These are phyloP conservation scores for Tachystola acroxantha DNA, from an alignment of 2,888 invertebrate species.

Conservation along the genomic window DNA sequence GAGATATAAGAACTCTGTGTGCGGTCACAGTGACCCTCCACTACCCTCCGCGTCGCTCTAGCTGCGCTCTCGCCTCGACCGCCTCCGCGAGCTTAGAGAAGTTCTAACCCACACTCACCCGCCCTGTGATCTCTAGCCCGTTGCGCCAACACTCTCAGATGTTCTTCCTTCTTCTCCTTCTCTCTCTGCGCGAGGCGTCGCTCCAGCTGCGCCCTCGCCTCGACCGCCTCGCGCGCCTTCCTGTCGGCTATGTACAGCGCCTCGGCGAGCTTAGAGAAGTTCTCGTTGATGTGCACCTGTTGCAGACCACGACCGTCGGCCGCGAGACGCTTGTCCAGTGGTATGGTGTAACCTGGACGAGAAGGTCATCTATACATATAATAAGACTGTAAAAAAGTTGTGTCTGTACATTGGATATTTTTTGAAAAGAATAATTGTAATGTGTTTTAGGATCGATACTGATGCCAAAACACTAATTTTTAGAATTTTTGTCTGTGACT, in stretches of 20 bases:
- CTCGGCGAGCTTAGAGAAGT: slow-evolving; percentile 98
- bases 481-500: too few species aligned
- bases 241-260: slow-evolving; percentile 97
- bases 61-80: slow-evolving; percentile 96
- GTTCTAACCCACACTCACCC: slow-evolving; percentile 89
- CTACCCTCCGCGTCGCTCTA: slow-evolving; percentile 97
- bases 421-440: too few species aligned
- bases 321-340: slow-evolving; percentile 97
- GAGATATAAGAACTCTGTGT: too few species aligned
- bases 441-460: too few species aligned
- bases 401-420: too few species aligned
- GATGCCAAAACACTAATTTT: too few species aligned
- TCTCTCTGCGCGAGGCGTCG: slow-evolving; percentile 98
- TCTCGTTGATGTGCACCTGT: slow-evolving; percentile 98
- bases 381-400: too few species aligned
- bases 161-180: slow-evolving; percentile 98
- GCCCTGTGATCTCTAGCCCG: slow-evolving; percentile 97
- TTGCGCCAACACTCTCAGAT: slow-evolving; percentile 94
- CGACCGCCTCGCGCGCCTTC: slow-evolving; percentile 98
- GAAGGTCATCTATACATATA: too few species aligned
- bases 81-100: slow-evolving; percentile 99
- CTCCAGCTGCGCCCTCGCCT: slow-evolving; percentile 96
- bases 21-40: too few species aligned
- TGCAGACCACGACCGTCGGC: slow-evolving; percentile 99
- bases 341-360: slow-evolving; percentile 93